Percentiles rank a stretch among this genome's conserved stretches.
Conservation (phyloP, 1,140 invertebrate genomes). For the Anagrus nilaparvatae region DNA sequence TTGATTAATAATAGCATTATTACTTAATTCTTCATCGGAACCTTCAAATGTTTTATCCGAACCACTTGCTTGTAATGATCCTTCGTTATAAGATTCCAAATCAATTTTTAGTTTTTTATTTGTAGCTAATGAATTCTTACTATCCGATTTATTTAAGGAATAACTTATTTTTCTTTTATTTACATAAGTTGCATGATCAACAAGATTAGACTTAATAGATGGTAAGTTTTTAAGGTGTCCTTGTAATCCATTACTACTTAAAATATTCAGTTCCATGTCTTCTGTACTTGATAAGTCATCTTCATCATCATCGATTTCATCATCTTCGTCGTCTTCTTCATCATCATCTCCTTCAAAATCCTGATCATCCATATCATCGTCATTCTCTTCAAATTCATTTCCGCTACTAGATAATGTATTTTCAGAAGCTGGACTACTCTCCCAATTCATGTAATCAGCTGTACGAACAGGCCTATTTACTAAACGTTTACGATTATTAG, state of each 20-base stretch:
- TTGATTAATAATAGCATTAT: conserved; percentile 24
- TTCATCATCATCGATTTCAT: conserved; percentile 27
- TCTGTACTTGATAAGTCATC: conserved; percentile 32
- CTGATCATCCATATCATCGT: conserved; percentile 16
- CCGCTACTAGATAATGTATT: conserved; percentile 26
- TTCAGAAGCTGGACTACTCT: conserved; percentile 32
- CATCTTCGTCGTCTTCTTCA: conserved; percentile 15
- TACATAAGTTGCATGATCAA: conserved; percentile 10
- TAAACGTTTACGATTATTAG: conserved; percentile 37
- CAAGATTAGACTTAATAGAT: conserved; percentile 1
- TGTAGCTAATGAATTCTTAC: too few relatives aligned
- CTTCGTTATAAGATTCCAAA: too few relatives aligned
- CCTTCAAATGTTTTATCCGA: conserved; percentile 33
- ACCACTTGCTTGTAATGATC: conserved; percentile 23
- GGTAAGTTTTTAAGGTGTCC: background rate
- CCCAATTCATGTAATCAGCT: conserved; percentile 28
- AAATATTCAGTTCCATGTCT: background rate
- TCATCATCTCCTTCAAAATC: conserved; percentile 32
- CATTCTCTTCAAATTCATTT: conserved; percentile 15
- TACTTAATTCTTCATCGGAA: conserved; percentile 32
- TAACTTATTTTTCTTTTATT: conserved; percentile 13
- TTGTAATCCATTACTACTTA: conserved; percentile 5
- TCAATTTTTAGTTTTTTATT: too few relatives aligned
- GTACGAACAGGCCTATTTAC: too few relatives aligned
- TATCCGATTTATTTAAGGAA: too few relatives aligned